Evolutionary conservation across 2,888 invertebrate genomes (phyloP).

Genomic region (Spisula solida): DNA sequence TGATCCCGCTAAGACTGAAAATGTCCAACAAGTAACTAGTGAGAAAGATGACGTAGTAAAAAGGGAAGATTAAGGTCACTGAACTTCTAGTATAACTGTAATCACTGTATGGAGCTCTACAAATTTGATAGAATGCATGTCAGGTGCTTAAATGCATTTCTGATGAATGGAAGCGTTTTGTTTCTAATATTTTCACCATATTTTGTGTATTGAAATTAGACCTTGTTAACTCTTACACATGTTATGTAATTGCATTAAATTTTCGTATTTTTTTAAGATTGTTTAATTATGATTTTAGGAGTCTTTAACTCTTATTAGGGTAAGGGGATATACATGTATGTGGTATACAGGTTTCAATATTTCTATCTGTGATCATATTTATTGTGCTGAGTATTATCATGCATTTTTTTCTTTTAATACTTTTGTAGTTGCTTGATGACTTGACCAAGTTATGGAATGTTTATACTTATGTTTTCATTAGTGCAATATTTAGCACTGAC

Average conservation of each 20-base stretch:
- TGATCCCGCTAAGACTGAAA: not conserved
- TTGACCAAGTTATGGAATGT: not conserved
- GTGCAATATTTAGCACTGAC: constrained; percentile 24
- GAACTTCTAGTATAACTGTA: not conserved
- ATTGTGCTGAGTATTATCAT: not conserved
- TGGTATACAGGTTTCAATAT: not conserved
- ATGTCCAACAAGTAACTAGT: not conserved
- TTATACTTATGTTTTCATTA: constrained; percentile 17
- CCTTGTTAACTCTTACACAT: too few relatives aligned
- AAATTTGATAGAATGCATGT: not conserved
- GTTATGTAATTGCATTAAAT: too few relatives aligned
- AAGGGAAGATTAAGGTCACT: not conserved
- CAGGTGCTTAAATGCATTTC: constrained; percentile 8
- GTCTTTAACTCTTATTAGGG: not conserved
- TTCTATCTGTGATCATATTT: not conserved
- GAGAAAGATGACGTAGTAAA: not conserved
- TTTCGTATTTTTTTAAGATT: too few relatives aligned
- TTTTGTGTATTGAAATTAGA: not conserved
- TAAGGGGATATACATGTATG: not conserved
- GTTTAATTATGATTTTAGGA: too few relatives aligned
- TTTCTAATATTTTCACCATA: not conserved
- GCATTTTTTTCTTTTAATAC: constrained; percentile 8
- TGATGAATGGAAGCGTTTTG: not conserved
- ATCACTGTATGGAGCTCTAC: not conserved
- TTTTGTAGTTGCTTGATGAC: not conserved